phyloP scores from a whole-genome alignment of 2,113 vertebrate species.

The Climacteris rufus region DNA sequence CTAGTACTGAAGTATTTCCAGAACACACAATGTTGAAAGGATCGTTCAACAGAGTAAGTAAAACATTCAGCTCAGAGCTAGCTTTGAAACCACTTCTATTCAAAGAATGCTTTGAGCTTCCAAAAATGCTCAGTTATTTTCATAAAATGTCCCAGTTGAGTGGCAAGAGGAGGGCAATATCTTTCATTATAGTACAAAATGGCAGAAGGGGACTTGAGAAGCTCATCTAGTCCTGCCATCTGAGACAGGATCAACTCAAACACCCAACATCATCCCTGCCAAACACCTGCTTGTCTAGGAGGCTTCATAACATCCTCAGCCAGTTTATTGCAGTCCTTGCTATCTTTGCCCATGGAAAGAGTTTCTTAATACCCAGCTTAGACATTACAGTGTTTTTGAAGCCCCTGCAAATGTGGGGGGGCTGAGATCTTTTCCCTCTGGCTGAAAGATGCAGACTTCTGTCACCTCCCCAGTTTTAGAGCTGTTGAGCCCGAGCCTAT shows the following conservation, averaged over 20 bases:
- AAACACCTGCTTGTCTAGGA: neutral
- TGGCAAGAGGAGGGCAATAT: neutral
- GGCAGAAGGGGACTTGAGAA: neutral
- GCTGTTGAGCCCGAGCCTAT: neutral
- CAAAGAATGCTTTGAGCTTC: constrained; percentile 18
- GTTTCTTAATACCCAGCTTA: neutral
- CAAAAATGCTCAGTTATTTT: neutral
- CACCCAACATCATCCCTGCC: neutral
- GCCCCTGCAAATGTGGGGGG: neutral
- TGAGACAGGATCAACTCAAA: neutral
- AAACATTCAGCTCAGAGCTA: neutral
- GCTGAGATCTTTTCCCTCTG: neutral
- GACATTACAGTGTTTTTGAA: neutral
- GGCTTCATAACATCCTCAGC: neutral
- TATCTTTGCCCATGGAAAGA: neutral
- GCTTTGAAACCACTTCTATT: constrained; percentile 21
- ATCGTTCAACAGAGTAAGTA: neutral
- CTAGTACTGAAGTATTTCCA: neutral
- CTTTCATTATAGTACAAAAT: neutral
- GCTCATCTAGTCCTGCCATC: neutral
- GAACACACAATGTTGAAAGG: neutral
- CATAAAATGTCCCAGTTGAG: neutral
- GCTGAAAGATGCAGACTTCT: neutral
- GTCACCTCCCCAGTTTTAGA: neutral
- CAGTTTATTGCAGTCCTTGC: neutral